Conservation (phyloP, 2,888 invertebrate genomes). For the Leucozona laternaria region DNA sequence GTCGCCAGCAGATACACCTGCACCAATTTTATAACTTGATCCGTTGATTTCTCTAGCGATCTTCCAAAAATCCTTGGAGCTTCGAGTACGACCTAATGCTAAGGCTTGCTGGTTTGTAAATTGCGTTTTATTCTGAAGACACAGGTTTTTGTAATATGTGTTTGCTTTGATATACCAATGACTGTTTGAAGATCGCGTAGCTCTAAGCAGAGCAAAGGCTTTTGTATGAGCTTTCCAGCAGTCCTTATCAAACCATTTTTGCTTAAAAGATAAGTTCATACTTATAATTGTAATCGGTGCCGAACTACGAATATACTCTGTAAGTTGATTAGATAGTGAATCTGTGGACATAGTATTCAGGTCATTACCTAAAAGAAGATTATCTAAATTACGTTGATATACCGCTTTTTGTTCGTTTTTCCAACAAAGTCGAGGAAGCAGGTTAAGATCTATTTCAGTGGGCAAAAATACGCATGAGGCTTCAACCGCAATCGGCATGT, state of each 20-base stretch:
- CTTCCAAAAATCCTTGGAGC: neutral
- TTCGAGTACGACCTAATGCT: neutral
- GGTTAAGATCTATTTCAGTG: no score
- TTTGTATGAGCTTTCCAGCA: constrained; percentile 7
- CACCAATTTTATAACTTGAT: no score
- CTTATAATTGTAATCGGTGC: no score
- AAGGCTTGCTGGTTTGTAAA: neutral
- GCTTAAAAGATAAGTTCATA: neutral
- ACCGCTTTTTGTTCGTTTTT: no score
- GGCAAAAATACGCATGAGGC: no score
- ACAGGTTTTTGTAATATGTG: constrained; percentile 11
- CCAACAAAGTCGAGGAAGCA: no score
- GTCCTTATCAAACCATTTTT: constrained; percentile 12
- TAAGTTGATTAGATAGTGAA: neutral
- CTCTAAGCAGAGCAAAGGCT: neutral
- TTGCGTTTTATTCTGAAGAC: constrained; percentile 1
- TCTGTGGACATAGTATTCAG: neutral
- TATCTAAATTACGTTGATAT: neutral
- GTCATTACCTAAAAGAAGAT: neutral
- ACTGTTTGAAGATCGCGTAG: neutral
- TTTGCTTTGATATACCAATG: neutral
- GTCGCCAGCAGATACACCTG: no score
- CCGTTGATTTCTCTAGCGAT: no score
- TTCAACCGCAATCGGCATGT: no score
- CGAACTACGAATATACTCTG: neutral